A percentile compares a stretch with the other conserved stretches of the same genome.
phyloP scores from a whole-genome alignment of 64 coral and sea anemone genomes.

The Porites australiensis region DNA sequence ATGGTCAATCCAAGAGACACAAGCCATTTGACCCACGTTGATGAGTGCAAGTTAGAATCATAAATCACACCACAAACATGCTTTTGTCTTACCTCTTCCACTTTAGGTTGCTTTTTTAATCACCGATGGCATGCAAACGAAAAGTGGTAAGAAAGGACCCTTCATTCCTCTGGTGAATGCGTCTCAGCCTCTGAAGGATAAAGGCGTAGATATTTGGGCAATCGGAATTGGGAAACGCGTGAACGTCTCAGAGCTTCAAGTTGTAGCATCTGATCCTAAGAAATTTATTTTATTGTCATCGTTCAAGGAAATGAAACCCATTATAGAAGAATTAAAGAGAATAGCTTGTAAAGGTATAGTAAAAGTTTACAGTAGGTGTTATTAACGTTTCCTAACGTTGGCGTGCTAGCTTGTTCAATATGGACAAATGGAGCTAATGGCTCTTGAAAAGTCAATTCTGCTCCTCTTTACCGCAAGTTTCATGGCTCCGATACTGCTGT shows the following conservation, averaged over 20 bases:
- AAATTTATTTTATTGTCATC: constrained; percentile 28
- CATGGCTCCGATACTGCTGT: too few relatives aligned
- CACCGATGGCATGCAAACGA: constrained; percentile 73
- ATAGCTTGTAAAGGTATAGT: constrained; percentile 58
- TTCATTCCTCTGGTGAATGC: constrained; percentile 44
- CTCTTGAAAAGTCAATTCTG: too few relatives aligned
- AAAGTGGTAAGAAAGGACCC: constrained; percentile 21
- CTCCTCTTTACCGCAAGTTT: too few relatives aligned
- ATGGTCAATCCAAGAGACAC: too few relatives aligned
- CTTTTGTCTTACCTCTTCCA: background rate
- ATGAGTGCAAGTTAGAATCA: too few relatives aligned
- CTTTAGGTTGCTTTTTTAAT: constrained; percentile 36
- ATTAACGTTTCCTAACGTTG: too few relatives aligned
- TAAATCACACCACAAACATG: too few relatives aligned
- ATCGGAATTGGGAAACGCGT: constrained; percentile 60
- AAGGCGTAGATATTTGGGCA: constrained; percentile 68
- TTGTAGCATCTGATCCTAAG: constrained; percentile 39
- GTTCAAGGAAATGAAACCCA: constrained; percentile 6
- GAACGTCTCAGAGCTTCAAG: constrained; percentile 19
- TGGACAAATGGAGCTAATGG: too few relatives aligned
- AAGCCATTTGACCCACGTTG: too few relatives aligned
- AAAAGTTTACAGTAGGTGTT: background rate
- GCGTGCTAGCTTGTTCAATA: too few relatives aligned
- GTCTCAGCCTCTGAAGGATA: constrained; percentile 77
- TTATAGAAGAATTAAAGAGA: constrained; percentile 6